Evolutionary conservation across 2,888 invertebrate species (phyloP).

Genomic region (Microdon myrmicae): DNA sequence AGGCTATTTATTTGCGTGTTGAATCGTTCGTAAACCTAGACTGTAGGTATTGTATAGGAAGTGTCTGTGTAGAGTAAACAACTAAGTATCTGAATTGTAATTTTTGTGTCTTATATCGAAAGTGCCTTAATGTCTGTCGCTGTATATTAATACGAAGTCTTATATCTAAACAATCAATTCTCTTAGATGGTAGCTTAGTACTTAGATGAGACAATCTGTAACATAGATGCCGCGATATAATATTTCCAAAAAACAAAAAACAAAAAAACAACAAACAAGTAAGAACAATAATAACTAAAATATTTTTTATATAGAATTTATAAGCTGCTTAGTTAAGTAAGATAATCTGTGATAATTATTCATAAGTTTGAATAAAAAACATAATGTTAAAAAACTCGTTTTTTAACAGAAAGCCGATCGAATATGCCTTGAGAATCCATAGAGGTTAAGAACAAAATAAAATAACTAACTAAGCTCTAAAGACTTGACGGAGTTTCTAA

Average conservation of each 20-base stretch:
- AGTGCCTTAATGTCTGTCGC: slow-evolving; percentile 43
- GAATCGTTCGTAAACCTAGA: slow-evolving; percentile 14
- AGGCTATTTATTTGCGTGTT: slow-evolving; percentile 26
- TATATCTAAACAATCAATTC: slow-evolving; percentile 3
- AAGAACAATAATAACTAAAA: too few relatives aligned
- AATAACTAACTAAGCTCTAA: background rate
- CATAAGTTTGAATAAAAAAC: slow-evolving; percentile 27
- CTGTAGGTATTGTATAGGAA: slow-evolving; percentile 23
- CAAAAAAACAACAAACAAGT: too few relatives aligned
- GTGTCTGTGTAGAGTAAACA: too few relatives aligned
- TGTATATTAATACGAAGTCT: slow-evolving; percentile 22
- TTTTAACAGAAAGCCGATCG: slow-evolving; percentile 12
- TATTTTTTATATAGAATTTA: slow-evolving; percentile 6
- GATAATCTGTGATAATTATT: slow-evolving; percentile 43
- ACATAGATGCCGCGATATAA: slow-evolving; percentile 28
- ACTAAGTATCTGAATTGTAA: slow-evolving; percentile 8
- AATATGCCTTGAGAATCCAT: slow-evolving; percentile 29
- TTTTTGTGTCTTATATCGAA: slow-evolving; percentile 16
- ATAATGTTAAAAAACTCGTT: slow-evolving; percentile 14
- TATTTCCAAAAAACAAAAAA: too few relatives aligned
- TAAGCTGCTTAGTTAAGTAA: slow-evolving; percentile 20
- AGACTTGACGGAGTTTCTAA: slow-evolving; percentile 4
- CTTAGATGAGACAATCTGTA: slow-evolving; percentile 21
- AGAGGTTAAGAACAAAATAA: slow-evolving; percentile 16
- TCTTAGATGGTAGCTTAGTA: slow-evolving; percentile 25